Evolutionary conservation across 2,888 invertebrate genomes (phyloP).

Genomic region (Stegana nigrithorax): DNA sequence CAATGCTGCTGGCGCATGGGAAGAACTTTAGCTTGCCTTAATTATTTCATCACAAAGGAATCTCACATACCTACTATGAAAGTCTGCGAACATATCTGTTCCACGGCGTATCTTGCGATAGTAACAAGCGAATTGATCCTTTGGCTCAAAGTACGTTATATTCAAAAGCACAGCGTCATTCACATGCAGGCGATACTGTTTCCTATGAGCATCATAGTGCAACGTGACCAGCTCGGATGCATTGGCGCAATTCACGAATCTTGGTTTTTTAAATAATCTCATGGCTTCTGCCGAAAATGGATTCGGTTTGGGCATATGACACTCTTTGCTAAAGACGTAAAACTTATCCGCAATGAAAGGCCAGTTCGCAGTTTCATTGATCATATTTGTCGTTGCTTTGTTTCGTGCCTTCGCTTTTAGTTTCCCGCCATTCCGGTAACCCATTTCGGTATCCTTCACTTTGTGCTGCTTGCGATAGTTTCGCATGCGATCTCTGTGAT

Average conservation of each 20-base stretch:
- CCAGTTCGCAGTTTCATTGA: no score
- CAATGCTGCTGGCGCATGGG: not conserved
- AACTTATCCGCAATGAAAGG: no score
- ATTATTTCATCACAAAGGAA: not conserved
- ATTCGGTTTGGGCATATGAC: not conserved
- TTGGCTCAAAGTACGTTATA: not conserved
- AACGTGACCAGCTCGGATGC: not conserved
- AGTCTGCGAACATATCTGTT: not conserved
- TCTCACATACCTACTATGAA: not conserved
- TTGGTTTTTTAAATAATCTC: not conserved
- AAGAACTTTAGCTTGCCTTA: not conserved
- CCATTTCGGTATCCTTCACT: no score
- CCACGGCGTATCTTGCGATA: not conserved
- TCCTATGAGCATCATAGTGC: not conserved
- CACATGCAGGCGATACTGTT: not conserved
- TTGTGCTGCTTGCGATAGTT: no score
- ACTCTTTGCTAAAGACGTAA: not conserved
- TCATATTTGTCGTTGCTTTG: no score
- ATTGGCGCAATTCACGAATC: not conserved
- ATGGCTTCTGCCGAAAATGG: not conserved
- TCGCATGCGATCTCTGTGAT: no score
- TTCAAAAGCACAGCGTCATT: not conserved
- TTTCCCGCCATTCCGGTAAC: no score
- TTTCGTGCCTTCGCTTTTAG: no score
- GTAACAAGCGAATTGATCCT: not conserved